Evolutionary conservation across 1,140 invertebrate genomes (phyloP).

Genomic region (Lepidurus arcticus): DNA sequence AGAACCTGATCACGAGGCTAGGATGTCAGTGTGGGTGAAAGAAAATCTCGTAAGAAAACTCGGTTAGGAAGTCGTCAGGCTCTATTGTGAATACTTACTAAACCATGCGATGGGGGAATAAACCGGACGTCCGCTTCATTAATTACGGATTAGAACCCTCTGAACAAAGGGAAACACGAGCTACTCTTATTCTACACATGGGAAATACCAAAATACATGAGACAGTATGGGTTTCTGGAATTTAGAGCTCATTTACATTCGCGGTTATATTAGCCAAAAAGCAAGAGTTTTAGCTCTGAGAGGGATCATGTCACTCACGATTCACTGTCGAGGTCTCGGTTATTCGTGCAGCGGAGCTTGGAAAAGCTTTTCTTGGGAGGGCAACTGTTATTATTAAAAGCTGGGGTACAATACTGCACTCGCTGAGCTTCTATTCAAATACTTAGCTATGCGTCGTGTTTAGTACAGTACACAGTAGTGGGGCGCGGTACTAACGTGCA

Average conservation of each 20-base stretch:
- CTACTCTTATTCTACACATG: too few species aligned
- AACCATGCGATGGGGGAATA: not conserved
- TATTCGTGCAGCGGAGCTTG: not conserved
- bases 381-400: slow-evolving; percentile 3
- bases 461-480: not conserved
- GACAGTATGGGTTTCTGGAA: not conserved
- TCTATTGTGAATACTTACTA: not conserved
- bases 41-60: too few species aligned
- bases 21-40: too few species aligned
- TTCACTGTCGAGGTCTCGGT: not conserved
- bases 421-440: not conserved
- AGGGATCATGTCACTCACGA: not conserved
- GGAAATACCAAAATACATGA: too few species aligned
- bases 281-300: not conserved
- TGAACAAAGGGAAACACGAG: too few species aligned
- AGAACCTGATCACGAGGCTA: not conserved
- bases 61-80: too few species aligned
- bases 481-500: not conserved
- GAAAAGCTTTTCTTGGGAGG: not conserved
- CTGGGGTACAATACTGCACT: not conserved
- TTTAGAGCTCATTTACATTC: not conserved
- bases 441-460: not conserved
- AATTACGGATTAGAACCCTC: not conserved
- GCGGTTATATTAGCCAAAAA: not conserved
- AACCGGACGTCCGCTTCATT: not conserved